Base-by-base conservation (phyloP, 2,888 invertebrate genomes). In the Drosophila lutescens region DNA sequence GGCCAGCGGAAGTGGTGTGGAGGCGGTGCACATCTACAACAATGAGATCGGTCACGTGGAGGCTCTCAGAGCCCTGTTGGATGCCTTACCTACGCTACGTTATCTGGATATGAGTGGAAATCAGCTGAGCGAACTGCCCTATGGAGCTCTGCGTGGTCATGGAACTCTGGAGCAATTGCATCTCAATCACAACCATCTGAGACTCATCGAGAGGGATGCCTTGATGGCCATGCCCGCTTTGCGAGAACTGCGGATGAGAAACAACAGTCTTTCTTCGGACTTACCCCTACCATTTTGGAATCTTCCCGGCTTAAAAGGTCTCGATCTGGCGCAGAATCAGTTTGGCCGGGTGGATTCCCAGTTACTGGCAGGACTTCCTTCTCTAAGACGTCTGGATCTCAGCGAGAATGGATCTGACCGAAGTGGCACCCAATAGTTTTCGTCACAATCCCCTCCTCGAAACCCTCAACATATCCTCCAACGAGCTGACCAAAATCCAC, bases 151-250 rank as follows among this genome's bases (percentile, higher is more conserved):
- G 10, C 93, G 96, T 80, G 97, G 97, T 2, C 97, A 97, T 89
- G 95, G 95, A 0, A 96, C 95, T 55, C 91, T 98, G 76, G 97
- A 97, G 91, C 94, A 96, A 78, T 92, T 97, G 36, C 96, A 97
- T 92, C 93, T 97, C 62, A 96, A 97, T 89, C 95, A 95, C 91
- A 98, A 98, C 86, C 94, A 94, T 74, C 93, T 97, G 54, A 94
- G 94, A 67, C 93, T 94, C 54, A 95, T 97, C 61, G 96, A 96
- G 81, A 93, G 95, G 41, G 96, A 97, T 88, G 96, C 97, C 0
- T 95, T 98, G 88, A 94, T 95, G 89, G 96, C 96, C 15, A 96
- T 98, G 95, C 96, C 96, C 0, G 96, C 97, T 0, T 92, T 98
- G 40, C 93, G 97, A 78, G 97, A 97, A 89, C 93, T 98, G 38